Base-by-base conservation (phyloP, 2,888 invertebrate genomes). In the Metopia argyrocephala region DNA sequence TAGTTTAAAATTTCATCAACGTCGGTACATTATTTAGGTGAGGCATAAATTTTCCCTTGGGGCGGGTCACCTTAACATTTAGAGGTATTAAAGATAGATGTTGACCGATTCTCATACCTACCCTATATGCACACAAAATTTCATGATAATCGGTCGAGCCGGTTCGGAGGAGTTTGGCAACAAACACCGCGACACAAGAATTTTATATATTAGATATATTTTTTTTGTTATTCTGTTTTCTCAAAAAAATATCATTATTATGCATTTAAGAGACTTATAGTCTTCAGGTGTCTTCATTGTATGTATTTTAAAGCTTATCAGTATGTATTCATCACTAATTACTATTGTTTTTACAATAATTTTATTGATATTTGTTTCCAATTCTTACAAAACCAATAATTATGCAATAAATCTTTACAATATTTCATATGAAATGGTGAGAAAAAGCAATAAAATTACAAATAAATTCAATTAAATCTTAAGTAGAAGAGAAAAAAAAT, bases 381-480 rank as follows among this genome's bases (percentile, higher is more conserved):
- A 64, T 38, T 52, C 57, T 71, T 68, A 68, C 81, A 76, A 69
- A 74, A 76, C 70, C 66, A 48, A 78, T 70, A 81, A 78, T 81
- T 81, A 78, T 81, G 78, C 70, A 70, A 78, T 78, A 81, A 81
- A 78, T 81, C 78, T 66, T 15, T 12, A 38, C 38, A 15, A n/a
- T 31, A 52, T 31, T 9, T 31, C 27, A 28, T 5, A 50, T 15
- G 18, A 25, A 45, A 23, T 38, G 31, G 3, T 31, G 12, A 38
- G 4, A 31, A 38, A 38, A 54, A 38, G 23, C 48, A 70, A 48
- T 66, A 59, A 23, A 5, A 61, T 52, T 46, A 74, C 74, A 81
- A 79, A 75, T 66, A 81, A 81, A 70, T 70, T 81, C 81, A 81
- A 81, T 81, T 81, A 81, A 81, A 62, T 76, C 59, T 64, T 48